Evolutionary conservation across 2,113 vertebrate species (phyloP).

Genomic region (Gambusia holbrooki): DNA sequence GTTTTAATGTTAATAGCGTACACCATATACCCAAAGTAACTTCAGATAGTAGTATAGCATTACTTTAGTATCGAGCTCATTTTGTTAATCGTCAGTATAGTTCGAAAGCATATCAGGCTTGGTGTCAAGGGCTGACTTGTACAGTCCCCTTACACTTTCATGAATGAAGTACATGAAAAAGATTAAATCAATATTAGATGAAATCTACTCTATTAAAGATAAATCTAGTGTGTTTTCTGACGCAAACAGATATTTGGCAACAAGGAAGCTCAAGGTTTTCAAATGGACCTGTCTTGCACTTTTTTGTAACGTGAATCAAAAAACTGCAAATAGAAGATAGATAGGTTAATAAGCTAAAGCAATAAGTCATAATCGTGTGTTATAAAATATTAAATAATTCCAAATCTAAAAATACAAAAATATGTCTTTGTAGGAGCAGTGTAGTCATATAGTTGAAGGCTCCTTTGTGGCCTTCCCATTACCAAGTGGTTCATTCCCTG

Average conservation of each 20-base stretch:
- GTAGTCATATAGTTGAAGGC: not conserved
- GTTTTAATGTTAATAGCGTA: too few relatives aligned
- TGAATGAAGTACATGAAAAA: conserved; percentile 30
- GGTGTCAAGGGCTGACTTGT: conserved; percentile 23
- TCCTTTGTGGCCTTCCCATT: not conserved
- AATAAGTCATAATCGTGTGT: not conserved
- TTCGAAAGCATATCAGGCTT: conserved; percentile 27
- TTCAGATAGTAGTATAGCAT: conserved; percentile 15
- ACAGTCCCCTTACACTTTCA: conserved; percentile 11
- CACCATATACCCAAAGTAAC: not conserved
- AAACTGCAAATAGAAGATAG: not conserved
- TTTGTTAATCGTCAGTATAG: conserved; percentile 41
- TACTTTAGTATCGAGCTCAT: conserved; percentile 30
- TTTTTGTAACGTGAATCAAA: conserved; percentile 3
- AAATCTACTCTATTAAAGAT: conserved; percentile 11
- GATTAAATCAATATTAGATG: conserved; percentile 35
- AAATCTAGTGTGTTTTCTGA: conserved; percentile 3
- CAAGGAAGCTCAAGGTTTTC: too few relatives aligned
- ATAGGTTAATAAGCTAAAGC: not conserved
- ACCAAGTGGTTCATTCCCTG: not conserved
- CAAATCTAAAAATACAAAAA: too few relatives aligned
- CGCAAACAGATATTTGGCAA: not conserved
- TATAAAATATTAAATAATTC: too few relatives aligned
- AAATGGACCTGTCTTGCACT: not conserved
- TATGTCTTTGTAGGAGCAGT: not conserved